Evolutionary conservation across 2,113 vertebrate genomes (phyloP), one percentile per base, ranked within the genome.

Genomic region (Myotis lucifugus): DNA sequence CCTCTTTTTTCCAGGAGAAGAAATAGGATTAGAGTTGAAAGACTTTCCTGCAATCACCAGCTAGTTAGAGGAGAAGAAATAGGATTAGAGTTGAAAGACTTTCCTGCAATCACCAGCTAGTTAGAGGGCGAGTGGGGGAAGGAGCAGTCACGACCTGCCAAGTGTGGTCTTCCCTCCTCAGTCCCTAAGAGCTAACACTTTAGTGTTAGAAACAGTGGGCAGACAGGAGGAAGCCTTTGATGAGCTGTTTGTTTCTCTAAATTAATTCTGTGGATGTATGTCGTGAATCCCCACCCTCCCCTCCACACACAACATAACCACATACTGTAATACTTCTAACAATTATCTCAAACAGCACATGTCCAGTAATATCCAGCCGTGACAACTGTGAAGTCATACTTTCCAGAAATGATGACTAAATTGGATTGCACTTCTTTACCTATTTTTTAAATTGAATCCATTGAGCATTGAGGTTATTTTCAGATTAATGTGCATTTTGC

Each of bases 371-470:
- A 61, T 7, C 21, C 54, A 67, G 67, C 15, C 10, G 37, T 64
- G 50, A 77, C 15, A 72, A 50, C 0, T 29, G 29, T 72, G 46
- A 95, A 72, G 66, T 74, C 77, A 40, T 11, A 19, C 19, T 59
- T 69, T 89, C 34, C 50, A 88, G 70, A 93, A 70, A 42, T 37
- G 83, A 81, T 82, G 61, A 66, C 52, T 88, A 85, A 91, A 48
- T 37, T 34, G n/a, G 23, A 59, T 64, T 34, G 3, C 0, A 18
- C 82, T 70, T 83, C 32, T 84, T 87, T 82, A 83, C 17, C 23
- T 88, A 25, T 61, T 83, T 92, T 91, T 95, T 93, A 23, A 93
- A 93, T n/a, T 7, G 27, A 64, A 64, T 70, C 52, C 18, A 37
- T 15, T 69, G 67, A 40, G 37, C 4, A 32, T 7, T 32, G n/a